A percentile compares a stretch with the other conserved stretches of the same genome.
Evolutionary conservation across 2,113 vertebrate genomes (phyloP).

Genomic region (Rana temporaria): DNA sequence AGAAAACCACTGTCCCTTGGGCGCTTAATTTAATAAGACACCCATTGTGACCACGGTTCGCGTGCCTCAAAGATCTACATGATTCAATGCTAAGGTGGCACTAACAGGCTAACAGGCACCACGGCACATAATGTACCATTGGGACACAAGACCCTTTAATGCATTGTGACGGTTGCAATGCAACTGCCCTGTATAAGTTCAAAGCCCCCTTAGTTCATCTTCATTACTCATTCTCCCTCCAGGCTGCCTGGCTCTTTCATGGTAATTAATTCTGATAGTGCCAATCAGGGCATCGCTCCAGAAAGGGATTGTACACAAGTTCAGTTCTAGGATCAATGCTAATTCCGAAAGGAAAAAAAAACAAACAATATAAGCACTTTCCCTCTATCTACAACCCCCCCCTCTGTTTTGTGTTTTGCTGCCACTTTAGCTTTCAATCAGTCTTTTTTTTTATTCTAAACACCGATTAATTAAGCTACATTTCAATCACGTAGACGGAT

Average conservation of each 20-base stretch:
- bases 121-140: background rate
- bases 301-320: slow-evolving; percentile 10
- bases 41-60: slow-evolving; percentile 17
- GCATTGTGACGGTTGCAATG: slow-evolving; percentile 12
- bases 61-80: slow-evolving; percentile 6
- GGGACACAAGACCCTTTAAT: background rate
- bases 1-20: slow-evolving; percentile 21
- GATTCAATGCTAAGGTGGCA: slow-evolving; percentile 1
- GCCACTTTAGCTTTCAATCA: background rate
- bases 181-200: slow-evolving; percentile 13
- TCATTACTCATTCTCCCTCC: slow-evolving; percentile 17
- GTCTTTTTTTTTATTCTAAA: background rate
- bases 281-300: slow-evolving; percentile 2
- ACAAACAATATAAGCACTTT: background rate
- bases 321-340: slow-evolving; percentile 7
- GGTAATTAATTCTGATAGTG: slow-evolving; percentile 43
- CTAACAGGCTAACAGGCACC: background rate
- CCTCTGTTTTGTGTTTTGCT: background rate
- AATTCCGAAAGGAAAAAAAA: background rate
- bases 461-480: slow-evolving; percentile 1
- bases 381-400: background rate
- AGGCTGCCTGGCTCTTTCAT: slow-evolving; percentile 13
- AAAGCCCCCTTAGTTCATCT: background rate
- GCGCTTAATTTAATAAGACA: slow-evolving; percentile 35
- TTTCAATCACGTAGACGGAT: too few species aligned